Base-by-base conservation (phyloP, 2,113 vertebrate species). In the Isurus oxyrinchus region DNA sequence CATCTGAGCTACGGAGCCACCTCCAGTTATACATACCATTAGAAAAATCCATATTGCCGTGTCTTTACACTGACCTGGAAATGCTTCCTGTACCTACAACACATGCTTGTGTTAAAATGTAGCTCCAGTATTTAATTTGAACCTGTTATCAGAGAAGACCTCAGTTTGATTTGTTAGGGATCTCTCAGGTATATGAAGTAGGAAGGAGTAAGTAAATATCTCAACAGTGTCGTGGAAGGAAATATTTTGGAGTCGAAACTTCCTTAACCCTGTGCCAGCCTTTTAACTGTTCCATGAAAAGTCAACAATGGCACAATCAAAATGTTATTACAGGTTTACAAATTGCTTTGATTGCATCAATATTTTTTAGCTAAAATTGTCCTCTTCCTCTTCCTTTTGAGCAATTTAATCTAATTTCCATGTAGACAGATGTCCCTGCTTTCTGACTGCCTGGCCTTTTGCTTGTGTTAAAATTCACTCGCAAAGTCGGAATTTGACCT, bases 321-420 rank as follows among this genome's bases (percentile, higher is more conserved):
- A 67, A 95, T 95, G 94, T 95, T 95, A 95, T 95, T 95, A 95
- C 66, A 95, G 94, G 63, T 72, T 95, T 95, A 72, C 63, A 95
- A 95, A 95, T 95, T 95, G 94, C 94, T 95, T 95, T 95, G 94
- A 95, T 95, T 95, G 44, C 94, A 95, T 95, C 94, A 69, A 95
- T 95, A 95, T 95, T 95, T 95, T 86, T 23, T 31, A 35, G 94
- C 94, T 95, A 44, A 95, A 95, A 95, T 95, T 95, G 94, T 95
- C 94, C 94, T 72, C 94, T 95, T 95, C 94, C 94, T 95, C 94
- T 95, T 95, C 66, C 94, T 72, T 53, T 95, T 95, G 66, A n/a
- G 66, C 63, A 95, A 95, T 95, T 95, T 95, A 95, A 95, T 72
- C 44, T 72, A 95, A 95, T 95, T 95, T 95, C 94, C 66, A 95